Conservation (phyloP, 2,113 vertebrate genomes). For the Phyllostomus discolor region DNA sequence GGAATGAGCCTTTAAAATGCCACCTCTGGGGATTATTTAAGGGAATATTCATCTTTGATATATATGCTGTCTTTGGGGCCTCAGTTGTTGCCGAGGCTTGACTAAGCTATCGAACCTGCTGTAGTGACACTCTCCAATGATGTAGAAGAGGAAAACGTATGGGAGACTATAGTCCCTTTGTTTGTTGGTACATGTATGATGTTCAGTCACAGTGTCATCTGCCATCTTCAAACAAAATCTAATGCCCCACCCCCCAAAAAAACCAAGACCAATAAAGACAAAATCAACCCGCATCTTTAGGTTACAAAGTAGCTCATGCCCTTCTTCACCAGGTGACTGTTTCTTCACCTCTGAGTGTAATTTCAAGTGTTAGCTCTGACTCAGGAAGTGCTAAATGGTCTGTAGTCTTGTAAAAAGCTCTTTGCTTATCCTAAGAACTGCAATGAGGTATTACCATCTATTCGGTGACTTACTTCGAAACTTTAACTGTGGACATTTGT, state of each 20-base stretch:
- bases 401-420: neutral
- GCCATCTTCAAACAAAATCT: neutral
- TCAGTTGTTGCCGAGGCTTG: neutral
- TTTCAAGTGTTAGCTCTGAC: neutral
- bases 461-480: neutral
- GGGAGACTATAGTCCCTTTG: neutral
- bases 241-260: neutral
- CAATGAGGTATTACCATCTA: neutral
- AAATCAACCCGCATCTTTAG: neutral
- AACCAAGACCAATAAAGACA: neutral
- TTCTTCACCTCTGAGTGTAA: neutral
- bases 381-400: neutral
- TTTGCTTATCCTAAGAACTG: neutral
- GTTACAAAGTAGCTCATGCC: neutral
- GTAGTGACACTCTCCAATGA: neutral
- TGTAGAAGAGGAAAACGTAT: neutral
- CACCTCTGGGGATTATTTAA: no score
- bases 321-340: neutral
- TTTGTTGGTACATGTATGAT: neutral
- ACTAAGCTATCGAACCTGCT: neutral
- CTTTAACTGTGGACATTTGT: neutral
- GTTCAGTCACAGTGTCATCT: neutral
- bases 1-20: neutral
- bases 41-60: neutral
- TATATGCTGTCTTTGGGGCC: rapidly evolving